A percentile compares a stretch with the other conserved stretches of the same genome.
These are phyloP conservation scores for Tinea pellionella DNA, from an alignment of 2,888 invertebrate species.

Conservation along the genomic window DNA sequence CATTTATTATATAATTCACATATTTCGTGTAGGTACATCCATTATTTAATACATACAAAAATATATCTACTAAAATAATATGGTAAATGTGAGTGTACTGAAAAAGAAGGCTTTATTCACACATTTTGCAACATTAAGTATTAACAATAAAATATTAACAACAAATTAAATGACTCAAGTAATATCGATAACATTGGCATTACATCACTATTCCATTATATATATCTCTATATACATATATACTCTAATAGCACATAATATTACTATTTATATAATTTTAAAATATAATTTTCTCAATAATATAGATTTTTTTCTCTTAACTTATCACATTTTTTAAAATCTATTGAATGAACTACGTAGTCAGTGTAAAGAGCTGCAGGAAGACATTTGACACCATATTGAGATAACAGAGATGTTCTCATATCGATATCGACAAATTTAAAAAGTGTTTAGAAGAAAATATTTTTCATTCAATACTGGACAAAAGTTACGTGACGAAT, in stretches of 20 bases:
- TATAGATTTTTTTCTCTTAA: constrained; percentile 25
- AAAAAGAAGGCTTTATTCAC: too few species aligned
- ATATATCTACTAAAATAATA: too few species aligned
- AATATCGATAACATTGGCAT: not conserved
- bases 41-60: not conserved
- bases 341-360: constrained; percentile 61
- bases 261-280: constrained; percentile 8
- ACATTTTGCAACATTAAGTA: too few species aligned
- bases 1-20: not conserved
- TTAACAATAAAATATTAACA: too few species aligned
- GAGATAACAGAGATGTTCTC: not conserved
- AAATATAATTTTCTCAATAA: constrained; percentile 7
- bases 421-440: not conserved
- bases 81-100: too few species aligned
- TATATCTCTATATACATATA: not conserved
- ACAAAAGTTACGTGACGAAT: too few species aligned
- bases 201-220: not conserved
- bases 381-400: constrained; percentile 57
- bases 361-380: constrained; percentile 71
- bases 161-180: too few species aligned
- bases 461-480: too few species aligned
- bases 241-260: constrained; percentile 13
- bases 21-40: not conserved
- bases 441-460: too few species aligned
- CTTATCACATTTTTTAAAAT: constrained; percentile 65